Evolutionary conservation across 2,797 vertebrate species (phyloP).

Genomic region (Australoheros facetus): DNA sequence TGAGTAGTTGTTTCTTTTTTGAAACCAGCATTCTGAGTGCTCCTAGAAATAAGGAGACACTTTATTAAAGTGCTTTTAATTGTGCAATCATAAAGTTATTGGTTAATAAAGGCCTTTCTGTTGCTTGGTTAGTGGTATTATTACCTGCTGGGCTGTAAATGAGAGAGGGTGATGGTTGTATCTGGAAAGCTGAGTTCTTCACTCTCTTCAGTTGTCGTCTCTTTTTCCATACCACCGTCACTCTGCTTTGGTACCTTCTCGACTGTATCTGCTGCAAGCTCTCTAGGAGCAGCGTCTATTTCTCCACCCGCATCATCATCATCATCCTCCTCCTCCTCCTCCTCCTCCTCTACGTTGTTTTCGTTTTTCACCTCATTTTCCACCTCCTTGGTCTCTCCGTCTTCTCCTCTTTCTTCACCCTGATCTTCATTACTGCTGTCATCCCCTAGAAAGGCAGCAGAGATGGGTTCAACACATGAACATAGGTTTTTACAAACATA

Average conservation of each 20-base stretch:
- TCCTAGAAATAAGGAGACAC: slow-evolving; percentile 53
- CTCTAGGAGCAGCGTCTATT: slow-evolving; percentile 11
- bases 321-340: slow-evolving; percentile 58
- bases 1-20: slow-evolving; percentile 76
- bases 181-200: slow-evolving; percentile 88
- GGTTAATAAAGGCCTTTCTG: neutral
- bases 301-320: slow-evolving; percentile 19
- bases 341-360: slow-evolving; percentile 31
- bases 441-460: slow-evolving; percentile 64
- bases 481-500: neutral
- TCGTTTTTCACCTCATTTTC: slow-evolving; percentile 36
- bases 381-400: slow-evolving; percentile 42
- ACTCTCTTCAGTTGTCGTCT: slow-evolving; percentile 41
- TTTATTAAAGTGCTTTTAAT: neutral
- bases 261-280: neutral
- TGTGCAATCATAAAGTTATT: neutral
- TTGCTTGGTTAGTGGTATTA: neutral
- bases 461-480: neutral
- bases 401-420: slow-evolving; percentile 39
- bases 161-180: slow-evolving; percentile 91
- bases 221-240: slow-evolving; percentile 34
- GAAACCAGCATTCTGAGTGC: slow-evolving; percentile 70
- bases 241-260: slow-evolving; percentile 2
- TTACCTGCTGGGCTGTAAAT: slow-evolving; percentile 91
- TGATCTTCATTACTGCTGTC: slow-evolving; percentile 78